Conservation (phyloP, 2,888 invertebrate species). For the Chorisops tibialis region DNA sequence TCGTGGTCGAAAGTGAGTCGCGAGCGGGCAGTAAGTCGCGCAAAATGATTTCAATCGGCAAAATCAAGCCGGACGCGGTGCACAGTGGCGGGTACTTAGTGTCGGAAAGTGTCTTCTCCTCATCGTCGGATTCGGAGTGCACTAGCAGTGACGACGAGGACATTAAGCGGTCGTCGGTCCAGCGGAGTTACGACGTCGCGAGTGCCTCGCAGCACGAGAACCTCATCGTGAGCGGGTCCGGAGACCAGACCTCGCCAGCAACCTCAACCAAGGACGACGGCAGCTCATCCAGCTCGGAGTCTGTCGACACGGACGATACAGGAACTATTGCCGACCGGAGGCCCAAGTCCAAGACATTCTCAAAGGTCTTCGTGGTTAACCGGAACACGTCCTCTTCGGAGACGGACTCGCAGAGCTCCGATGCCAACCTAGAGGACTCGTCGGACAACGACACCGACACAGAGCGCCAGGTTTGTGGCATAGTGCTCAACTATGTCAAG, state of each 20-base stretch:
- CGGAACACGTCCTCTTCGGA: conserved; percentile 59
- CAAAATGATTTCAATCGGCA: conserved; percentile 40
- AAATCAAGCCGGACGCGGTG: conserved; percentile 31
- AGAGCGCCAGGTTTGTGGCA: conserved; percentile 53
- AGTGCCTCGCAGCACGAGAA: conserved; percentile 36
- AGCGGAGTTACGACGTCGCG: conserved; percentile 47
- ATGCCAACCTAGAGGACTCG: conserved; percentile 56
- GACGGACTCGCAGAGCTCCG: conserved; percentile 58
- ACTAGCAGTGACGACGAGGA: conserved; percentile 25
- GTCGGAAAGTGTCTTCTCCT: conserved; percentile 59
- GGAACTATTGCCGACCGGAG: conserved; percentile 58
- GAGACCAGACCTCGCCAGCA: conserved; percentile 34
- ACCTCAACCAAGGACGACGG: conserved; percentile 49
- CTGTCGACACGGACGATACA: conserved; percentile 55
- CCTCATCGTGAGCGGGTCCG: conserved; percentile 31
- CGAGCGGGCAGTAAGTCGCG: conserved; percentile 16
- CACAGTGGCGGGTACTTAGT: conserved; percentile 49
- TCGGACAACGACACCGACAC: conserved; percentile 63
- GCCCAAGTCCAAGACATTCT: conserved; percentile 57
- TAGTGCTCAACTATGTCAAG: conserved; percentile 49
- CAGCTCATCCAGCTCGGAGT: conserved; percentile 44
- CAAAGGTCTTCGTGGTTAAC: conserved; percentile 67
- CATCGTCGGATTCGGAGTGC: conserved; percentile 54
- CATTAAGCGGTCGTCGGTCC: conserved; percentile 44
- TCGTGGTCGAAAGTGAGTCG: background rate